These are phyloP conservation scores for Galerucella pusilla DNA, from an alignment of 2,888 invertebrate species.

Conservation along the genomic window DNA sequence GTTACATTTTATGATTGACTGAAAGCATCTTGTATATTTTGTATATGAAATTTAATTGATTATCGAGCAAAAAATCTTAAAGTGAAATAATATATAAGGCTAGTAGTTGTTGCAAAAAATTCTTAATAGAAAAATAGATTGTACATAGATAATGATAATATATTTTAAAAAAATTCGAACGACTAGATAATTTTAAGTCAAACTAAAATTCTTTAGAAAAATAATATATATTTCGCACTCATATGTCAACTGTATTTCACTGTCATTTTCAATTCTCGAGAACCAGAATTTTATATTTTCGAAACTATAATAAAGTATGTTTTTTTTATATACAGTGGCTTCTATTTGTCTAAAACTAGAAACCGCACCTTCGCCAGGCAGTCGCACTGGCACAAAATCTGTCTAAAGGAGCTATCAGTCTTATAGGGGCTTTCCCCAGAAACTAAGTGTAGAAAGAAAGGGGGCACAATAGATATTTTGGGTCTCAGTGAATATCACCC, in stretches of 20 bases:
- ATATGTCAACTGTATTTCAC: slow-evolving; percentile 1
- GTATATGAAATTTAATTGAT: neutral
- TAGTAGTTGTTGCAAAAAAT: neutral
- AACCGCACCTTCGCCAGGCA: too few species aligned
- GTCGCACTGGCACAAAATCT: too few species aligned
- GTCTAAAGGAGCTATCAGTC: too few species aligned
- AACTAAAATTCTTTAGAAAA: slow-evolving; percentile 4
- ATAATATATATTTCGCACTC: neutral
- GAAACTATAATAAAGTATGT: neutral
- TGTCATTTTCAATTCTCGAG: neutral
- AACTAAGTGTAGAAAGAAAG: too few species aligned
- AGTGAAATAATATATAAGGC: slow-evolving; percentile 1
- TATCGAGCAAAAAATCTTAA: neutral
- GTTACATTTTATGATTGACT: neutral
- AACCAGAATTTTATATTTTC: slow-evolving; percentile 4
- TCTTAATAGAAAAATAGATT: slow-evolving; percentile 8
- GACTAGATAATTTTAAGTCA: slow-evolving; percentile 9
- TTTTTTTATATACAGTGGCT: neutral
- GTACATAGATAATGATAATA: slow-evolving; percentile 8
- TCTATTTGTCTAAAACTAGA: too few species aligned
- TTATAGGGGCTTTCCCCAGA: too few species aligned
- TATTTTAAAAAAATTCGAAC: slow-evolving; percentile 6
- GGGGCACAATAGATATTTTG: too few species aligned
- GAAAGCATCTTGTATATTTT: neutral
- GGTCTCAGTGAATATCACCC: too few species aligned